Evolutionary conservation across 2,797 vertebrate genomes (phyloP), one percentile per base, ranked within the genome.

Genomic region (Chelonia mydas): DNA sequence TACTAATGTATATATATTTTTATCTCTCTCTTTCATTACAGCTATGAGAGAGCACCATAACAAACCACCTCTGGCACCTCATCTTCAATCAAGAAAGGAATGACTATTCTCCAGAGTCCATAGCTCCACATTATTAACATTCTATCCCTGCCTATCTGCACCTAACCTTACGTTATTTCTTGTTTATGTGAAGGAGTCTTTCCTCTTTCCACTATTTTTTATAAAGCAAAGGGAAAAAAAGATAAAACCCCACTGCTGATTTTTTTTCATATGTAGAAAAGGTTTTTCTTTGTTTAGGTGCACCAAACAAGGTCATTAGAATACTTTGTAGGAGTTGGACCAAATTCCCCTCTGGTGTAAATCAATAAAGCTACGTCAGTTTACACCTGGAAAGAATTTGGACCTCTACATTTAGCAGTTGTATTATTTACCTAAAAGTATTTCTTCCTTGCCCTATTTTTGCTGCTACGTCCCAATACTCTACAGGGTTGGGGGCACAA

Each of bases 21-120:
- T 90, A 10, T 87, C 57, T 92, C 76, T 50, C 19, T 25, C 45
- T 92, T 93, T 90, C 88, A 72, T 89, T 87, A 53, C 9, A 55
- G 11, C 9, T 78, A 3, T 27, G 54, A 90, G 76, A 92, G 7
- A 89, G 5, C 50, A 86, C 68, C 51, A 49, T 68, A 90, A 86
- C 45, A 81, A 90, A 37, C 17, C 11, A 77, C 61, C 61, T 92
- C 80, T 90, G 51, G 17, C 83, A 94, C 41, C 74, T 96, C 87
- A 11, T 84, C 90, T 94, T 96, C 78, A 85, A 17, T 81, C 72
- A 92, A 50, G 96, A 92, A 27, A 93, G 23, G 50, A 84, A 84
- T 76, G 28, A 37, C 41, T 83, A 11, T 49, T 87, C 49, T 91
- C 41, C 53, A 41, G 83, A 89, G 59, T 90, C 16, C 21, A 88